Evolutionary conservation across 2,113 vertebrate species (phyloP).

Genomic region (Bujurquina vittata): DNA sequence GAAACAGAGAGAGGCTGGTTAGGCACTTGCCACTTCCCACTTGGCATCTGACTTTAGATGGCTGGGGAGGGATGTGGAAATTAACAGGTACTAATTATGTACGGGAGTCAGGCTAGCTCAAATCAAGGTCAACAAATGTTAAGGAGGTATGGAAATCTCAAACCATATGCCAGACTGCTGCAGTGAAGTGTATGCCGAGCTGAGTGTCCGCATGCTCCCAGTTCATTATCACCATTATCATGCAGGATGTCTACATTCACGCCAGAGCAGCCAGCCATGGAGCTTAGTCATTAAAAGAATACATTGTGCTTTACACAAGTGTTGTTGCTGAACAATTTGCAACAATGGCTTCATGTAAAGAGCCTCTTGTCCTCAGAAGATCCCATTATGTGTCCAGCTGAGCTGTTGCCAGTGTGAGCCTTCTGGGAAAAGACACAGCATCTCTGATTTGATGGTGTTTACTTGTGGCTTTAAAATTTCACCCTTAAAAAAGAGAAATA

Average conservation of each 20-base stretch:
- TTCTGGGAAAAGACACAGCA: constrained; percentile 6
- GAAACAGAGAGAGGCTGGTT: constrained; percentile 23
- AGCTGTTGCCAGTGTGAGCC: constrained; percentile 15
- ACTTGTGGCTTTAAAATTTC: constrained; percentile 3
- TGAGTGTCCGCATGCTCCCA: constrained; percentile 10
- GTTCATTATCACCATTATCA: constrained; percentile 58
- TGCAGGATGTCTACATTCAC: constrained; percentile 34
- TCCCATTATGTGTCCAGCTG: constrained; percentile 19
- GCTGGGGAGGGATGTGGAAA: constrained; percentile 35
- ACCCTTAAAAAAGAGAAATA: neutral
- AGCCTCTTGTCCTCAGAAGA: constrained; percentile 9
- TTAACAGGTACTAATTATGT: constrained; percentile 57
- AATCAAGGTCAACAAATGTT: constrained; percentile 65
- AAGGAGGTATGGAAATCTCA: constrained; percentile 48
- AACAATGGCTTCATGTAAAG: constrained; percentile 6
- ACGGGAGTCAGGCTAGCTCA: constrained; percentile 41
- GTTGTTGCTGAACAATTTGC: constrained; percentile 6
- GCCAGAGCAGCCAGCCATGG: constrained; percentile 23
- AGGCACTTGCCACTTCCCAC: constrained; percentile 35
- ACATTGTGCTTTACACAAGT: constrained; percentile 34
- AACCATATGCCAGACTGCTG: constrained; percentile 53
- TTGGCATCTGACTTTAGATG: constrained; percentile 40
- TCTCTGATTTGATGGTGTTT: constrained; percentile 8
- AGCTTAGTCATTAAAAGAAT: constrained; percentile 31
- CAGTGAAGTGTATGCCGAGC: constrained; percentile 17